Percentiles rank a stretch among this genome's conserved stretches.
phyloP scores from a whole-genome alignment of 2,888 invertebrate species.

The Poecilobothrus nobilitatus region DNA sequence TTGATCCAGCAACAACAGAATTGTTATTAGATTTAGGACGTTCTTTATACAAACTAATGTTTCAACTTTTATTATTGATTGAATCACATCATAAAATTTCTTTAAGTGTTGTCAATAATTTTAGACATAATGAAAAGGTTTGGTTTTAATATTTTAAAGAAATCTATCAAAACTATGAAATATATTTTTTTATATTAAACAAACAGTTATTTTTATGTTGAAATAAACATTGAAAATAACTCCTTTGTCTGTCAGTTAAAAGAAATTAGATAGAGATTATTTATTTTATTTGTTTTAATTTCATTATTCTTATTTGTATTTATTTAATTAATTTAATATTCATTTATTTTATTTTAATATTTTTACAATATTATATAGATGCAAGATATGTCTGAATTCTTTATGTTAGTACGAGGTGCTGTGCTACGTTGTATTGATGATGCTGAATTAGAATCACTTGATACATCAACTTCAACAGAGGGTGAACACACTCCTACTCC shows the following conservation, averaged over 20 bases:
- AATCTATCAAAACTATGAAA: neutral
- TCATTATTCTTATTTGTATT: too few species aligned
- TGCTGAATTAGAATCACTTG: slow-evolving; percentile 48
- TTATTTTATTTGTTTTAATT: too few species aligned
- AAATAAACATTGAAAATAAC: too few species aligned
- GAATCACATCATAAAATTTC: slow-evolving; percentile 83
- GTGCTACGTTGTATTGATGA: slow-evolving; percentile 53
- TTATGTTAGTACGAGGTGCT: slow-evolving; percentile 51
- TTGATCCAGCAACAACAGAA: slow-evolving; percentile 55
- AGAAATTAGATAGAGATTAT: too few species aligned
- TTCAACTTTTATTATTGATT: slow-evolving; percentile 80
- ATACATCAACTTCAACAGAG: slow-evolving; percentile 48
- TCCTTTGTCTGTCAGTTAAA: too few species aligned
- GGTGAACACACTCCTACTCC: slow-evolving; percentile 59
- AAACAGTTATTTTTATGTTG: neutral
- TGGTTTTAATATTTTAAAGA: slow-evolving; percentile 18
- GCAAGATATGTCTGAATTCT: slow-evolving; percentile 55
- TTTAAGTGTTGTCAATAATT: slow-evolving; percentile 51
- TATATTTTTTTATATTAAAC: neutral
- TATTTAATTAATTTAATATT: neutral
- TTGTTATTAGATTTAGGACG: slow-evolving; percentile 75
- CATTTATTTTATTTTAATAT: neutral
- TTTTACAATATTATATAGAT: slow-evolving; percentile 39
- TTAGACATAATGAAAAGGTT: slow-evolving; percentile 52
- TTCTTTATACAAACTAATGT: slow-evolving; percentile 82